Evolutionary conservation across 2,888 invertebrate species (phyloP), one percentile per base, ranked within the genome.

Genomic region (Cyaniris semiargus): DNA sequence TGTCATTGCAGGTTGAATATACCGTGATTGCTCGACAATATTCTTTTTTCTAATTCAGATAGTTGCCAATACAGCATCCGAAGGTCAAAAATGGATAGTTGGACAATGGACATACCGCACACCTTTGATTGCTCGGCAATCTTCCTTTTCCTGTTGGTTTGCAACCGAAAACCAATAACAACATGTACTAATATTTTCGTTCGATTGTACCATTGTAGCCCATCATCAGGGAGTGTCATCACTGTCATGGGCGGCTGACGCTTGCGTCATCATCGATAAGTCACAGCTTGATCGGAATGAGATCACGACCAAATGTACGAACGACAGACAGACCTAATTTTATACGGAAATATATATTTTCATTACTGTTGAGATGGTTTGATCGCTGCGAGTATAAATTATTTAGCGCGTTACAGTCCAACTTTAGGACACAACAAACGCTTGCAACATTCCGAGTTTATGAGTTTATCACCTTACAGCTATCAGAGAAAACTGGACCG

Each of bases 251-350:
- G 80, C 88, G 85, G 87, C 81, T 88, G 87, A 80, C 88, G 86
- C 87, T 93, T 93, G 92, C 93, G 93, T 93, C 93, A 93, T 87
- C 88, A 87, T 82, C 88, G 83, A 90, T 91, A 91, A 91, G 90
- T 91, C 90, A 90, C 84, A 82, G 85, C 85, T 84, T 89, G 88
- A 89, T 89, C 87, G 89, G 87, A 91, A 93, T 93, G 92, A 93
- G 93, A 92, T 92, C 93, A 92, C 87, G 88, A 87, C 85, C 85
- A 89, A 89, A 87, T 85, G 84, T 84, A 85, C 84, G 84, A 86
- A 86, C 88, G 88, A 87, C 83, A 87, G 87, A 89, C 85, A 83
- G 81, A 83, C 86, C 85, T 88, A 87, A 89, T 88, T 88, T 84
- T 84, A 83, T 82, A 84, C 83, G 83, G 77, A 78, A 75, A 78